Evolutionary conservation across 2,113 vertebrate species (phyloP), one percentile per base, ranked within the genome.

Genomic region (Pica pica): DNA sequence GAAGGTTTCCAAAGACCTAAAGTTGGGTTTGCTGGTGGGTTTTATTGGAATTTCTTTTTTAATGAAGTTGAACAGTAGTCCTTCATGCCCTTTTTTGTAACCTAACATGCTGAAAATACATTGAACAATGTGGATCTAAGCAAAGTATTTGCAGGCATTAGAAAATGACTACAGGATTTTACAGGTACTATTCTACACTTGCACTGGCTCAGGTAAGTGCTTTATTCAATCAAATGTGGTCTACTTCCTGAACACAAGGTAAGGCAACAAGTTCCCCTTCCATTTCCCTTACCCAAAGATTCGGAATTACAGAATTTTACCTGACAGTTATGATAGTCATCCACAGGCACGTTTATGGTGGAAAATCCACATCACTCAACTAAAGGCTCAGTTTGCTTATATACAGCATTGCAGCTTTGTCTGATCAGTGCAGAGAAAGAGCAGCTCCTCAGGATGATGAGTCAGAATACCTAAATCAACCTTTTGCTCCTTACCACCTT

Each of bases 11-110:
- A 69, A 73, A 64, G 16, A 63, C 10, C 18, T 79, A 35, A 49
- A 9, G 39, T 3, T 65, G 33, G 14, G 1, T 37, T 78, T 6
- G 0, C 19, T 53, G n/a, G 5, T 64, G 12, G 5, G 3, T 19
- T 56, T 73, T 74, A 4, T 10, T 23, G 11, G 7, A 11, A 41
- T 5, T 22, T 17, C 9, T 52, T 15, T 17, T 76, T 71, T 64
- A 69, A 76, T 23, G 0, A 83, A 56, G 16, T 26, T 53, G 27
- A 86, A n/a, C 79, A 47, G 33, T 37, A 75, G 21, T 17, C 14
- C 16, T 77, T 91, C 44, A 12, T 13, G 8, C 3, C 11, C 8
- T 73, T 79, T 70, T 77, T 42, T 11, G 37, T 35, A 46, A 17
- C 17, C 6, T 69, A 69, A 52, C 7, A 24, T 12, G 6, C 27